These are phyloP conservation scores for Puma concolor DNA, from an alignment of 2,113 vertebrate species.

Conservation along the genomic window DNA sequence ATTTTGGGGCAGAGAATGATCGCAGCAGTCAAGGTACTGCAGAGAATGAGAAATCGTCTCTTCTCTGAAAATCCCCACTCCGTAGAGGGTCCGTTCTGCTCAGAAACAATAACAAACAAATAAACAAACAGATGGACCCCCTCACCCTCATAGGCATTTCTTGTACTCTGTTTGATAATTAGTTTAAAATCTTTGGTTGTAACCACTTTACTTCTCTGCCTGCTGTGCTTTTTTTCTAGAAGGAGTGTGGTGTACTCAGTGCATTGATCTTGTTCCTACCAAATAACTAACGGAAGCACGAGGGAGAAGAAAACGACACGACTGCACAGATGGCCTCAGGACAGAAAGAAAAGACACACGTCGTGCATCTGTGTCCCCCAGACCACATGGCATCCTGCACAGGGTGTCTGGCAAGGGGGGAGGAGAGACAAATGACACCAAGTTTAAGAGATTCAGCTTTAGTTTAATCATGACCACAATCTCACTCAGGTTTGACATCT, in stretches of 20 bases:
- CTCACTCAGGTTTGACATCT: neutral
- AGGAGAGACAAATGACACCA: conserved; percentile 32
- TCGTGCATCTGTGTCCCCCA: neutral
- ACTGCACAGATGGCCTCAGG: neutral
- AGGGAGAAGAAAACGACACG: neutral
- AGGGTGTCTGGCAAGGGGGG: neutral
- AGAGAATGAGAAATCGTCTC: neutral
- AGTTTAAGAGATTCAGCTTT: neutral
- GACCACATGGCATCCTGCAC: neutral
- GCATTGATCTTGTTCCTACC: neutral
- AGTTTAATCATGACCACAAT: neutral
- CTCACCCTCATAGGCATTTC: neutral
- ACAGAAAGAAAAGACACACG: conserved; percentile 35
- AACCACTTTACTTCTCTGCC: neutral
- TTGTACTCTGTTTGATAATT: neutral
- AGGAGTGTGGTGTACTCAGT: neutral
- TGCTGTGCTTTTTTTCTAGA: neutral
- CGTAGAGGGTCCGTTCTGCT: neutral
- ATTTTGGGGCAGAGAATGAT: neutral
- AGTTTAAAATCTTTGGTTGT: neutral
- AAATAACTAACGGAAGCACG: conserved; percentile 47
- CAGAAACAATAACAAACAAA: neutral
- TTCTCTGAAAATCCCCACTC: neutral
- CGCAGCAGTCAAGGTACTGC: neutral
- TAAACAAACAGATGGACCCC: neutral